A percentile compares a stretch with the other conserved stretches of the same genome.
Evolutionary conservation across 2,888 invertebrate species (phyloP).

Genomic region (Coleophora flavipennella): DNA sequence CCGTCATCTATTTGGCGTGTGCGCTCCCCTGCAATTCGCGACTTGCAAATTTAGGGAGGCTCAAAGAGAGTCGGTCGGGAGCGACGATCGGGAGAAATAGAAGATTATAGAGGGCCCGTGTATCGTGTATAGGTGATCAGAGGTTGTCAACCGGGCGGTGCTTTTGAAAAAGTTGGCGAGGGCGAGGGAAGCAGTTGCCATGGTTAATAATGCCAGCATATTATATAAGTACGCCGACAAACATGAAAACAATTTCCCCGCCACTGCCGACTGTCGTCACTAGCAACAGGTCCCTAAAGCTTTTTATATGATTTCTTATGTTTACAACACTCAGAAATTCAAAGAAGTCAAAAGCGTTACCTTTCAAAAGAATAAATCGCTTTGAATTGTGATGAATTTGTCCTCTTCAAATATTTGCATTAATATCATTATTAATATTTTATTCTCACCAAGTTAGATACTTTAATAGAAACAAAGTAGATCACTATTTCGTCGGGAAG

Average conservation of each 20-base stretch:
- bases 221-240: constrained; percentile 35
- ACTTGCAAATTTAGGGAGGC: constrained; percentile 62
- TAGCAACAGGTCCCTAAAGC: constrained; percentile 56
- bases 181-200: constrained; percentile 55
- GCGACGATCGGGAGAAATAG: constrained; percentile 42
- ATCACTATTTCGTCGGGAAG: too few species aligned
- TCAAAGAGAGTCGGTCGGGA: constrained; percentile 23
- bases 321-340: constrained; percentile 25
- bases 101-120: constrained; percentile 61
- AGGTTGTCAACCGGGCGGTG: constrained; percentile 50
- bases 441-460: too few species aligned
- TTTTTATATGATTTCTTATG: constrained; percentile 40
- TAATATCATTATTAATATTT: too few species aligned
- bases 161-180: constrained; percentile 53
- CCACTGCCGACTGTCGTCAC: constrained; percentile 25
- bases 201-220: constrained; percentile 59
- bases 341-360: constrained; percentile 32
- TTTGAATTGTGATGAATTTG: constrained; percentile 24
- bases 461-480: too few species aligned
- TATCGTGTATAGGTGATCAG: constrained; percentile 66
- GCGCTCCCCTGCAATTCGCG: constrained; percentile 55
- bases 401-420: constrained; percentile 3
- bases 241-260: constrained; percentile 28
- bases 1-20: constrained; percentile 67
- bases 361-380: constrained; percentile 31